Evolutionary conservation across 2,113 vertebrate genomes (phyloP).

Genomic region (Casuarius casuarius): DNA sequence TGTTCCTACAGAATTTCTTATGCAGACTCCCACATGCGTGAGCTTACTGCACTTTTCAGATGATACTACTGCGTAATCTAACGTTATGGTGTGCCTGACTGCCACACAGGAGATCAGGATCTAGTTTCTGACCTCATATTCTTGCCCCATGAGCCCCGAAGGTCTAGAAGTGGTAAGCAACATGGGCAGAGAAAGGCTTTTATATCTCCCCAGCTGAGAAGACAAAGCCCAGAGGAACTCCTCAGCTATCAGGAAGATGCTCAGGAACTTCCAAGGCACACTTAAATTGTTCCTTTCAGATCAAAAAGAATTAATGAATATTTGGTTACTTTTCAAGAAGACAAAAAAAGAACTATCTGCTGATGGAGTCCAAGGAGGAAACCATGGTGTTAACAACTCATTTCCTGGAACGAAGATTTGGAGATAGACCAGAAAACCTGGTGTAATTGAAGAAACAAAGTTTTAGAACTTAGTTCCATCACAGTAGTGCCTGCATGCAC

Average conservation of each 20-base stretch:
- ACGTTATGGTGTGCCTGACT: not conserved
- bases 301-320: not conserved
- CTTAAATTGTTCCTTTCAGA: conserved; percentile 38
- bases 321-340: not conserved
- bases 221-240: not conserved
- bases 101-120: conserved; percentile 2
- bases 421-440: not conserved
- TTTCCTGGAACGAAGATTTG: not conserved
- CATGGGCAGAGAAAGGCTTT: not conserved
- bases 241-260: not conserved
- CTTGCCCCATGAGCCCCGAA: not conserved
- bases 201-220: not conserved
- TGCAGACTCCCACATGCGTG: not conserved
- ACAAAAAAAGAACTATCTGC: not conserved
- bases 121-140: not conserved
- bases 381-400: not conserved
- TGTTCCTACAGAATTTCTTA: not conserved
- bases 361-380: not conserved
- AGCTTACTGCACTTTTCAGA: not conserved
- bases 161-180: conserved; percentile 18
- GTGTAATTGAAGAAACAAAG: not conserved
- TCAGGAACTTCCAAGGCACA: not conserved
- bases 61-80: not conserved
- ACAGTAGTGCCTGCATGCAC: not conserved
- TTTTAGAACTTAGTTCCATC: not conserved